Conservation (phyloP, 1,140 invertebrate genomes). For the Platyscapa corneri region DNA sequence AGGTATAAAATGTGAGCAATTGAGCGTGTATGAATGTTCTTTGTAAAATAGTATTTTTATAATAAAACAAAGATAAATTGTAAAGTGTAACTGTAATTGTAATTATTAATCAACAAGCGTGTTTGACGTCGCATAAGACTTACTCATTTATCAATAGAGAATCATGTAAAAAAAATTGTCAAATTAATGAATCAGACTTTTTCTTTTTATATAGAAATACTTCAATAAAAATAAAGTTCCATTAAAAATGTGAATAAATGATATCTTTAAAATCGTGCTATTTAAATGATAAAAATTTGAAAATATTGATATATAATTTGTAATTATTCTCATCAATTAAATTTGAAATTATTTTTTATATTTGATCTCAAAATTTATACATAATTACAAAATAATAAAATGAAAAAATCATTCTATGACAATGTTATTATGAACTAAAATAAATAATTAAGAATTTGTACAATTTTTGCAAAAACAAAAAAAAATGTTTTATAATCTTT, state of each 20-base stretch:
- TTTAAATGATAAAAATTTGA: constrained; percentile 44
- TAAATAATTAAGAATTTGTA: neutral
- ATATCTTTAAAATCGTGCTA: constrained; percentile 51
- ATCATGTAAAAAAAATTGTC: constrained; percentile 34
- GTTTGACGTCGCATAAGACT: constrained; percentile 39
- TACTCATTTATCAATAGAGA: constrained; percentile 25
- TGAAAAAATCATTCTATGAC: neutral
- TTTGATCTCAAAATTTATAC: constrained; percentile 35
- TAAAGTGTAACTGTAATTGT: constrained; percentile 52
- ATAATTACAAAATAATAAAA: constrained; percentile 30
- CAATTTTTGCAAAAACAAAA: constrained; percentile 29
- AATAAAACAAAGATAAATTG: constrained; percentile 58
- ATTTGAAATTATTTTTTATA: constrained; percentile 20
- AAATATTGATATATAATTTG: constrained; percentile 15
- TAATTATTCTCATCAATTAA: constrained; percentile 23
- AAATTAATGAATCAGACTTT: constrained; percentile 10
- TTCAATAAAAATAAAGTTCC: constrained; percentile 17
- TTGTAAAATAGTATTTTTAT: constrained; percentile 74
- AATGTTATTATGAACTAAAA: constrained; percentile 21
- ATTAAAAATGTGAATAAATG: constrained; percentile 11
- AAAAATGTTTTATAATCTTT: constrained; percentile 23
- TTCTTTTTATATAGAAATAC: constrained; percentile 36
- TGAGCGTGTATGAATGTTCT: constrained; percentile 52
- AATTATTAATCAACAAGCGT: constrained; percentile 35
- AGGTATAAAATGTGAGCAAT: constrained; percentile 49